Conservation (phyloP, 2,888 invertebrate species). For the Euzophera pinguis region DNA sequence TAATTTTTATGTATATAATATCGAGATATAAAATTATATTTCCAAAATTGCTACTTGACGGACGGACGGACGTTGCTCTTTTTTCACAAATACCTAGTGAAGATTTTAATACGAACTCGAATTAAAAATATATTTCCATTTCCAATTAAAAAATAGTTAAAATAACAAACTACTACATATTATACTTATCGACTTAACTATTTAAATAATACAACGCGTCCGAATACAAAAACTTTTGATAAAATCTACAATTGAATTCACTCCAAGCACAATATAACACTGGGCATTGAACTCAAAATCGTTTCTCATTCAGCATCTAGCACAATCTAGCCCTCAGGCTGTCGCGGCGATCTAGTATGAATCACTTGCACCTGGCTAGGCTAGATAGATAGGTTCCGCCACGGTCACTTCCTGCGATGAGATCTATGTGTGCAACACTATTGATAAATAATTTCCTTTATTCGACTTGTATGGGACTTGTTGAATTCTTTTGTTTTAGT, state of each 20-base stretch:
- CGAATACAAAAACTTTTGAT: too few species aligned
- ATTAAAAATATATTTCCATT: too few species aligned
- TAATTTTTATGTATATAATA: too few species aligned
- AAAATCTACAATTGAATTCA: neutral
- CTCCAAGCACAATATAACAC: neutral
- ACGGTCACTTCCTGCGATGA: slow-evolving; percentile 71
- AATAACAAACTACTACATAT: too few species aligned
- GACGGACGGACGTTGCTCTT: too few species aligned
- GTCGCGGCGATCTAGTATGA: slow-evolving; percentile 49
- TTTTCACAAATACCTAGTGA: too few species aligned
- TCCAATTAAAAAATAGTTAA: too few species aligned
- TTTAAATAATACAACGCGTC: too few species aligned
- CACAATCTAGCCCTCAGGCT: slow-evolving; percentile 3
- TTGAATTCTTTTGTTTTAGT: neutral
- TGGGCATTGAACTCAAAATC: neutral
- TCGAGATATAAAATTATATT: too few species aligned
- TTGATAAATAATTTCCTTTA: slow-evolving; percentile 71
- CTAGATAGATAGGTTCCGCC: slow-evolving; percentile 70
- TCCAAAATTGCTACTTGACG: too few species aligned
- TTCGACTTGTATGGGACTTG: neutral
- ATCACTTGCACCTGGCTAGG: slow-evolving; percentile 52
- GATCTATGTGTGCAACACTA: slow-evolving; percentile 35
- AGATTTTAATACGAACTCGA: too few species aligned
- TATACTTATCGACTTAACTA: too few species aligned
- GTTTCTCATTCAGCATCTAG: slow-evolving; percentile 5